phyloP scores from a whole-genome alignment of 2,797 vertebrate genomes.

The Paramormyrops hopkinsi region DNA sequence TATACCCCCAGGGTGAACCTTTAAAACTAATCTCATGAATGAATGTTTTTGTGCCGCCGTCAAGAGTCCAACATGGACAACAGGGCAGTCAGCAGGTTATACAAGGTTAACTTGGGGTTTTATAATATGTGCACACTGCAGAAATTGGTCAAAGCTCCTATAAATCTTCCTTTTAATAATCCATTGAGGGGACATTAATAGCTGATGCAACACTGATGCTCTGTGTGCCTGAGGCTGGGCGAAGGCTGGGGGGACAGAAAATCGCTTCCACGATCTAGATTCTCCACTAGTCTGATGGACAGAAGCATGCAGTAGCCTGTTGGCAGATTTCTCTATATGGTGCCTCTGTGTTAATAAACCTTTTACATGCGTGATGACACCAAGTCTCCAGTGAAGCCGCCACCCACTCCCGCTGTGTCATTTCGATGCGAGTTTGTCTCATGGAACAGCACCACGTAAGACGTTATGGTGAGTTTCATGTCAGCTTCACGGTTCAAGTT shows the following conservation, averaged over 20 bases:
- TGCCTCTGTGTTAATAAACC: not conserved
- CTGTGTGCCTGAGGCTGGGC: not conserved
- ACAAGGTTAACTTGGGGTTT: not conserved
- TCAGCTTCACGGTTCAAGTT: not conserved
- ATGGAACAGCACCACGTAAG: not conserved
- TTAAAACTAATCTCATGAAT: not conserved
- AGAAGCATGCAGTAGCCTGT: not conserved
- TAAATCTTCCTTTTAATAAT: constrained; percentile 1
- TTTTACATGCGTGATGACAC: not conserved
- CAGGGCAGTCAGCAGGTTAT: not conserved
- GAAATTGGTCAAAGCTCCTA: not conserved
- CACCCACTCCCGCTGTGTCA: not conserved
- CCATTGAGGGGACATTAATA: not conserved
- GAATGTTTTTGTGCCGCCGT: not conserved
- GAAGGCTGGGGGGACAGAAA: not conserved
- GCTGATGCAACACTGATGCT: not conserved
- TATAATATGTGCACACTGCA: not conserved
- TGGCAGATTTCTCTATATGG: not conserved
- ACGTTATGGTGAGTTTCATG: not conserved
- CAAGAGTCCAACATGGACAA: not conserved
- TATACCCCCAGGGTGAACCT: not conserved
- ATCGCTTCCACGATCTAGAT: not conserved
- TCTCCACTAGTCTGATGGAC: not conserved
- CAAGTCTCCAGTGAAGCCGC: not conserved
- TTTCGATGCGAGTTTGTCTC: not conserved